phyloP scores from a whole-genome alignment of 2,797 vertebrate genomes.

The Decapterus maruadsi region DNA sequence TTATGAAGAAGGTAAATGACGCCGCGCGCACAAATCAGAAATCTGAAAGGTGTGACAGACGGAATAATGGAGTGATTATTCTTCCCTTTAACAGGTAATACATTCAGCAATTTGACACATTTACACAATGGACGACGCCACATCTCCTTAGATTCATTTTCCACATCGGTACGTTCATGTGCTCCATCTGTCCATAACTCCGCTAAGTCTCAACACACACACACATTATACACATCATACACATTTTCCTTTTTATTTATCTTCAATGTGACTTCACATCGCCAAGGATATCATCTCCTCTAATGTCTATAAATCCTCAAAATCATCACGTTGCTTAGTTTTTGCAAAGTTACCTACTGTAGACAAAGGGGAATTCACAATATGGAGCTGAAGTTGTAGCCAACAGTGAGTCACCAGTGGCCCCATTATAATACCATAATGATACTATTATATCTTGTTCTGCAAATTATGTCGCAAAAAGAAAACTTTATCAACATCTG shows the following conservation, averaged over 20 bases:
- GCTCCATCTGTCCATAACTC: not conserved
- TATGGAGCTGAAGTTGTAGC: too few relatives aligned
- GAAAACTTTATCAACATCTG: too few relatives aligned
- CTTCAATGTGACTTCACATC: not conserved
- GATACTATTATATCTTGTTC: too few relatives aligned
- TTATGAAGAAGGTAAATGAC: constrained; percentile 47
- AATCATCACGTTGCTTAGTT: not conserved
- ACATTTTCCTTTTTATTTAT: not conserved
- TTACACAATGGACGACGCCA: constrained; percentile 24
- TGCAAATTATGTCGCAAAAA: too few relatives aligned
- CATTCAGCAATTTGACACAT: constrained; percentile 44
- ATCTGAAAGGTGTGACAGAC: constrained; percentile 53
- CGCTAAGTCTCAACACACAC: not conserved
- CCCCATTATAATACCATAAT: too few relatives aligned
- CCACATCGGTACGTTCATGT: not conserved
- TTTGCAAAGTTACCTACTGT: not conserved
- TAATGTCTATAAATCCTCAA: not conserved
- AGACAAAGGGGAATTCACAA: too few relatives aligned
- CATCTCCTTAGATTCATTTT: constrained; percentile 18
- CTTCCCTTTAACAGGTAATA: constrained; percentile 44
- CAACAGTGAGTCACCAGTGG: too few relatives aligned
- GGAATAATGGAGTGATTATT: constrained; percentile 65
- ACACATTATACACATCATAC: not conserved
- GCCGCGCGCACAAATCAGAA: constrained; percentile 57
- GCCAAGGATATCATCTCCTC: not conserved